These are phyloP conservation scores for Aplysia californica DNA, from an alignment of 1,140 invertebrate species.

Conservation along the genomic window DNA sequence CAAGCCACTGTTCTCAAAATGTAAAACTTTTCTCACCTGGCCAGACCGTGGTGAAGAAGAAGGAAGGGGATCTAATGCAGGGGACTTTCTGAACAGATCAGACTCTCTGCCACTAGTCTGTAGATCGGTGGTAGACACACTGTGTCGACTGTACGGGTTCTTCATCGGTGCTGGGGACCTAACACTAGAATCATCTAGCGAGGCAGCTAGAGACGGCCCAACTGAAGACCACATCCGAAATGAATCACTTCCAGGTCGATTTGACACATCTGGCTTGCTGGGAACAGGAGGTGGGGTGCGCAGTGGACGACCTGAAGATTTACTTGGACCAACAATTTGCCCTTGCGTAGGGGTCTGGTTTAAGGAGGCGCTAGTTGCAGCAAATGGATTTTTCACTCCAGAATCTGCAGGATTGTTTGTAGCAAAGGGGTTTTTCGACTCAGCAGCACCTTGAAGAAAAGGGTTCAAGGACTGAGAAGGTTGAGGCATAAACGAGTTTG, in stretches of 20 bases:
- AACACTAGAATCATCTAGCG: conserved; percentile 2
- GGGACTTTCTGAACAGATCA: too few relatives aligned
- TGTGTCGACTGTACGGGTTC: conserved; percentile 12
- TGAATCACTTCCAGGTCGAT: background rate
- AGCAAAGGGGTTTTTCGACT: too few relatives aligned
- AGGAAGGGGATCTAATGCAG: too few relatives aligned
- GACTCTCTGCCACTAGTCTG: too few relatives aligned
- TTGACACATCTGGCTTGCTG: background rate
- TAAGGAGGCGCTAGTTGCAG: background rate
- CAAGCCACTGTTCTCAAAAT: too few relatives aligned
- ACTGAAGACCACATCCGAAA: conserved; percentile 14
- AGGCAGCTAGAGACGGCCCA: conserved; percentile 10
- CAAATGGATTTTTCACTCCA: too few relatives aligned
- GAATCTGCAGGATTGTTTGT: too few relatives aligned
- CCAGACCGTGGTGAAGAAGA: too few relatives aligned
- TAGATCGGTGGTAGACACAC: background rate
- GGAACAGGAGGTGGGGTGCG: background rate
- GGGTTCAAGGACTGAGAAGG: too few relatives aligned
- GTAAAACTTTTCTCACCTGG: too few relatives aligned
- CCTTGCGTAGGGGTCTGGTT: background rate
- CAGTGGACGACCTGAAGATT: background rate
- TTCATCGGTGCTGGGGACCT: background rate
- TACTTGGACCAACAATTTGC: background rate
- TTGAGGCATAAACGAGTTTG: too few relatives aligned
- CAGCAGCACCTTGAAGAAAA: too few relatives aligned